Evolutionary conservation across 2,888 invertebrate genomes (phyloP), one percentile per base, ranked within the genome.

Genomic region (Epistrophe eligans): DNA sequence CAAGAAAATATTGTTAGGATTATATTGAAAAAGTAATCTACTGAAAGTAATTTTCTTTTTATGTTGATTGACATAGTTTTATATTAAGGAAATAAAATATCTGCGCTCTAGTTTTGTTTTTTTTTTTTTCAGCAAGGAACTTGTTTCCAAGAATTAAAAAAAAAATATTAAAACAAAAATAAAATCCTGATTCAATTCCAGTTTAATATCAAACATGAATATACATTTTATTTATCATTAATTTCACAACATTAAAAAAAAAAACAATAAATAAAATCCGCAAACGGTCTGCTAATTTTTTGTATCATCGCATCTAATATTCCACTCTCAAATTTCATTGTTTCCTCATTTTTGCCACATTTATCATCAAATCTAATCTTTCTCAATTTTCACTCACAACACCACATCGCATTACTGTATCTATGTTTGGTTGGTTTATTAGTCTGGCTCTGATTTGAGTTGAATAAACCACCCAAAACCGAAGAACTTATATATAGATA

Each of bases 271-370:
- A 74, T 19, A 19, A 55, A 58, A 52, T n/a, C 8, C 45, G 24
- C 55, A 62, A 64, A 77, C 60, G 67, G 48, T 84, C 55, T 38
- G 62, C 48, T 77, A 73, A 60, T 45, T 77, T n/a, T 24, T 50
- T 32, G 2, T 19, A 62, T 73, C 40, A 48, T 50, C 19, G 40
- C 50, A 48, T 40, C 19, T 62, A 62, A 45, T 48, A 11, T 13
- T 43, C 28, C 24, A 55, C 55, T 76, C 60, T 87, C 74, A 66
- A 38, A 74, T 79, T 83, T 76, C 83, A n/a, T 57, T 76, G 58
- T 87, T 87, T 87, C 87, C 87, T 87, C 87, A 87, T 87, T 79
- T 52, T 79, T 58, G 85, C 57, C 50, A 82, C 45, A 85, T 50
- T 72, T 62, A 40, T 83, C 79, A 87, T 64, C 40, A 5, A 55